Conservation (phyloP, 2,797 vertebrate species). For the Merluccius polli region DNA sequence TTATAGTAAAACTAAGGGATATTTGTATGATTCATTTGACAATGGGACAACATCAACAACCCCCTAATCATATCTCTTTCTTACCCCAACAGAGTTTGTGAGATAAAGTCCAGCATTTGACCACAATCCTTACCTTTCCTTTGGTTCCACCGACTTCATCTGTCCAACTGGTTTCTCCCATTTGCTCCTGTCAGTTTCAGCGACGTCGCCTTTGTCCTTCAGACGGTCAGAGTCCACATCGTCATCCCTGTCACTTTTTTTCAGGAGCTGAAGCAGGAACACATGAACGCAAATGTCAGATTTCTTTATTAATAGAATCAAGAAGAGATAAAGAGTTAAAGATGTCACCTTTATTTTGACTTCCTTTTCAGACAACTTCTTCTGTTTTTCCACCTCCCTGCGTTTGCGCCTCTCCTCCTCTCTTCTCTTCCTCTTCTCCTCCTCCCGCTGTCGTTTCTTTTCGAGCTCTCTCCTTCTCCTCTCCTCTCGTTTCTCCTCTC, state of each 20-base stretch:
- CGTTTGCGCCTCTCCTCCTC: constrained; percentile 91
- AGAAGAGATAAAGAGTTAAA: background rate
- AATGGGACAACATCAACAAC: background rate
- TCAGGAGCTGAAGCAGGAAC: constrained; percentile 81
- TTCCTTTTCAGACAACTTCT: constrained; percentile 88
- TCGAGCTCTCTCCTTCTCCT: constrained; percentile 87
- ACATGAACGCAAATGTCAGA: background rate
- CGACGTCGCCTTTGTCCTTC: constrained; percentile 83
- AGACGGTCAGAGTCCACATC: constrained; percentile 80
- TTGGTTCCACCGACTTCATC: constrained; percentile 76
- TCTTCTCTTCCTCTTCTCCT: constrained; percentile 90
- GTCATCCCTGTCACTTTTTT: constrained; percentile 91
- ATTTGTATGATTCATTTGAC: background rate
- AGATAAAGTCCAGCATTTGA: background rate
- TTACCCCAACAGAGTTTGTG: background rate
- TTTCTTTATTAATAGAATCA: background rate
- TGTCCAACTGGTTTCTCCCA: constrained; percentile 79
- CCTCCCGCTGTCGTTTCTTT: constrained; percentile 91
- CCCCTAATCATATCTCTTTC: background rate
- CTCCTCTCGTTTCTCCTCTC: constrained; percentile 96
- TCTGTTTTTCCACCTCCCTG: constrained; percentile 90
- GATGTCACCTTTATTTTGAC: constrained; percentile 87
- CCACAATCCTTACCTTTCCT: constrained; percentile 82
- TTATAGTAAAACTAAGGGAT: background rate
- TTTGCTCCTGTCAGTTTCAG: constrained; percentile 77